Evolutionary conservation across 2,797 vertebrate genomes (phyloP), one percentile per base, ranked within the genome.

Genomic region (Miichthys miiuy): DNA sequence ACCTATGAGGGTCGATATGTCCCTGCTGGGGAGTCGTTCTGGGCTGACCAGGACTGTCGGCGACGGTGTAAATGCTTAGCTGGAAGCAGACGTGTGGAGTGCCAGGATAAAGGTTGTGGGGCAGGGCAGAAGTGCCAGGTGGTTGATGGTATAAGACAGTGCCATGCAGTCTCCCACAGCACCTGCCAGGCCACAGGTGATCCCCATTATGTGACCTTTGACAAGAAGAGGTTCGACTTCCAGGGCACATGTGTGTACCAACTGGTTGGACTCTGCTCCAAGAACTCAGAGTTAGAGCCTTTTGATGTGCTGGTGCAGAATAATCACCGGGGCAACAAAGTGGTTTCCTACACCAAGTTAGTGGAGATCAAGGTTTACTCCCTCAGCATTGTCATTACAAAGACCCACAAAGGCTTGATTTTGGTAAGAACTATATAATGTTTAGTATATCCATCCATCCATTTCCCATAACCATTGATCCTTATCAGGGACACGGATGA

Each of bases 301-400:
- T 95, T 95, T 72, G 80, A 95, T 27, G 84, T 96, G 1, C 72
- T 87, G 17, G 94, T 95, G 58, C 94, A 95, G 71, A 95, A 96
- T 77, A 90, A 95, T 12, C 44, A 92, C 50, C 74, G 92, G 18
- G 92, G 91, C 38, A 95, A 20, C 76, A 89, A 56, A 1, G 80
- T 30, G 25, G 93, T 94, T 17, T 85, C 95, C 9, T 93, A 80
- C 82, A 95, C 93, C 2, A 93, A 93, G 55, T 66, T 92, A 56
- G 91, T 95, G 11, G 82, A 94, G 63, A 38, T 95, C 58, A 93
- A 90, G 27, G 75, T 94, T 20, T 82, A 90, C 67, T 83, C 86
- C n/a, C 5, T 82, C 63, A 92, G 75, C 79, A 91, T 95, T 62
- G 74, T 91, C 17, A 90, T 95, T 48, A 92, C 91, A 63, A 91